Conservation (phyloP, 2,113 vertebrate genomes). For the Ginglymostoma cirratum region DNA sequence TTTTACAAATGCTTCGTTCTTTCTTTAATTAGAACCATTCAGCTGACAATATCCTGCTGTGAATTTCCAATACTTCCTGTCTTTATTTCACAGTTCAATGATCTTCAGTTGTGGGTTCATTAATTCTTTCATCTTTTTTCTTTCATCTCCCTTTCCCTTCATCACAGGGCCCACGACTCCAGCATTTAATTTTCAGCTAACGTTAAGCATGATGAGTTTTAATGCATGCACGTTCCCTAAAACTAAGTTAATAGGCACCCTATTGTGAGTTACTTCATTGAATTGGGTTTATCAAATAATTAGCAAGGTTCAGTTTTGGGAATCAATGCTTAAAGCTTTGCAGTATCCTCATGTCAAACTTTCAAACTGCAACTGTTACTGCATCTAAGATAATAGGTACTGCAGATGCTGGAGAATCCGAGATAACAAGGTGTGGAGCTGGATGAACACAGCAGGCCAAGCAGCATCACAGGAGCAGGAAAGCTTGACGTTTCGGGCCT, state of each 20-base stretch:
- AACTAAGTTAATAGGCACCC: background rate
- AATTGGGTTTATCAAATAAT: background rate
- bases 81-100: constrained; percentile 4
- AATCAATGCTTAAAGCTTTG: background rate
- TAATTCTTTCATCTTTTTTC: constrained; percentile 3
- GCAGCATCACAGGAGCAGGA: too few relatives aligned
- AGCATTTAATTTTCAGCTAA: background rate
- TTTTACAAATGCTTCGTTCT: background rate
- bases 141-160: background rate
- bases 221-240: background rate
- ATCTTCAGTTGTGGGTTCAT: background rate
- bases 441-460: too few relatives aligned
- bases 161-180: background rate
- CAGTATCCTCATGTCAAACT: background rate
- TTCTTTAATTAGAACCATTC: background rate
- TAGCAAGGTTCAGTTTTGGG: background rate
- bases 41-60: background rate
- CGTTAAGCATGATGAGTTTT: background rate
- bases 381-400: too few relatives aligned
- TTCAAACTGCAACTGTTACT: background rate
- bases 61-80: background rate
- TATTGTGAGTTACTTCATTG: background rate
- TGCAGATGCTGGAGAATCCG: too few relatives aligned
- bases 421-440: too few relatives aligned
- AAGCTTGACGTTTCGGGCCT: too few relatives aligned